Evolutionary conservation across 2,113 vertebrate genomes (phyloP).

Genomic region (Gymnogyps californianus): DNA sequence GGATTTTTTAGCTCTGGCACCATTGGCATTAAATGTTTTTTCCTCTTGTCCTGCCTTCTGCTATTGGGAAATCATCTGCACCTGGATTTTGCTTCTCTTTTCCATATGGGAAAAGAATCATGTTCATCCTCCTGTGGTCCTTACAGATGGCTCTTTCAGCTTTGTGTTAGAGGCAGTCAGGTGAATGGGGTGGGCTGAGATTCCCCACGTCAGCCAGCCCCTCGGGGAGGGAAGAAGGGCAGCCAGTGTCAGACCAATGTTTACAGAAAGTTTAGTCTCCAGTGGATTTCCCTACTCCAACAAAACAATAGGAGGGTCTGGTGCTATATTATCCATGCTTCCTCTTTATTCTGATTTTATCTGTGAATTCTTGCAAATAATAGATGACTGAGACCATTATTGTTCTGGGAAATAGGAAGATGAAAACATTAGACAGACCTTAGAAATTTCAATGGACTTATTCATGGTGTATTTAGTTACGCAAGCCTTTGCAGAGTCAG

Average conservation of each 20-base stretch:
- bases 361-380: slow-evolving; percentile 44
- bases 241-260: background rate
- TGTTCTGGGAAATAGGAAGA: slow-evolving; percentile 27
- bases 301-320: slow-evolving; percentile 12
- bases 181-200: background rate
- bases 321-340: background rate
- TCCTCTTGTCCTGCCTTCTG: background rate
- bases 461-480: background rate
- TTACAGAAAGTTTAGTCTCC: background rate
- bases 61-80: background rate
- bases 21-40: background rate
- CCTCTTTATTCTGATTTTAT: slow-evolving; percentile 37
- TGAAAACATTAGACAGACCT: background rate
- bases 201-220: fast-evolving
- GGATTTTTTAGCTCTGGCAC: background rate
- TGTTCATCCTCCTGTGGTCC: background rate
- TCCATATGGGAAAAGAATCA: background rate
- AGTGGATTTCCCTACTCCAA: background rate
- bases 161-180: background rate
- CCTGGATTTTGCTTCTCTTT: background rate
- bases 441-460: slow-evolving; percentile 7
- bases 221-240: background rate
- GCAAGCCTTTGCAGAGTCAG: background rate
- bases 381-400: background rate
- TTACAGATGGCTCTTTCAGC: background rate